Evolutionary conservation across 2,888 invertebrate species (phyloP), one percentile per base, ranked within the genome.

Genomic region (Chrysolina oricalcia): DNA sequence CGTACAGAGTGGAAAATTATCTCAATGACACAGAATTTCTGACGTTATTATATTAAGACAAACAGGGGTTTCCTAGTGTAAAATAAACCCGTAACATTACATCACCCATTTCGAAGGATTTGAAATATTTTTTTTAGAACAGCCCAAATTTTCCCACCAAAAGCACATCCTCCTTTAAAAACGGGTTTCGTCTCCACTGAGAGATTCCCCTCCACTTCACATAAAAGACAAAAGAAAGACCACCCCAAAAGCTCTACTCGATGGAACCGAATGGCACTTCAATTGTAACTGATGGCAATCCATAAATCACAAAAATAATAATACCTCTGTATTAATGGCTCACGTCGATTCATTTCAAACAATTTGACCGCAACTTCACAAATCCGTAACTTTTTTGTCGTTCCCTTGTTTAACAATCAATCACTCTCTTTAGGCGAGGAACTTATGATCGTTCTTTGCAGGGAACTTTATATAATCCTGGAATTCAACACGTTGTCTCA

Each of bases 331-430:
- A 53, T 53, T 48, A 50, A 50, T 21, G 67, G 67, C 17, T 67
- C 53, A 19, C 53, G 53, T 53, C 53, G 53, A 53, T 53, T 53
- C 53, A 53, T 53, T 67, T 67, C 50, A 67, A 67, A 67, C 67
- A 67, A 67, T 67, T 67, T 67, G 67, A 67, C 50, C 27, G 50
- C 50, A 50, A 5, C 53, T 67, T 67, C 53, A 53, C 53, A 53
- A 53, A 53, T 48, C 48, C 27, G 48, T 27, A 27, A 48, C 48
- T 72, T 72, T 74, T 70, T 43, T 27, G 21, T 8, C 64, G 73
- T 74, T 81, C 80, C 81, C 83, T 83, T 83, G 83, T 84, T 83
- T 83, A 80, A 82, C 81, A 84, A 86, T 86, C 85, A 85, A 86
- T 86, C 86, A 85, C 83, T 80, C 80, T 69, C 76, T 80, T 77